These are phyloP conservation scores for Epirrita christyi DNA, from an alignment of 2,888 invertebrate species.

Conservation along the genomic window DNA sequence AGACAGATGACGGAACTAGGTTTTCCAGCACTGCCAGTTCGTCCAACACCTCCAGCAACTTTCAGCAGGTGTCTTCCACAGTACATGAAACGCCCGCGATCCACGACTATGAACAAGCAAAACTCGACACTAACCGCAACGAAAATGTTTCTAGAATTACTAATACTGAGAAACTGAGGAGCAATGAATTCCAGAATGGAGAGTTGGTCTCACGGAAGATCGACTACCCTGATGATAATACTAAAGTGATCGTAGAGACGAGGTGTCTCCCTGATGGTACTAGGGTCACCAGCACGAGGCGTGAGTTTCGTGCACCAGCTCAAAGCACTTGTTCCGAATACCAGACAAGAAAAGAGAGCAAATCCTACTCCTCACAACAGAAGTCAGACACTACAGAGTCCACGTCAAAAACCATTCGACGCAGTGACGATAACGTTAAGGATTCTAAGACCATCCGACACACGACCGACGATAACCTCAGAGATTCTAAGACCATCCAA, in stretches of 20 bases:
- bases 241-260: conserved; percentile 87
- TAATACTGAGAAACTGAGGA: conserved; percentile 42
- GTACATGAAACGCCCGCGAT: conserved; percentile 60
- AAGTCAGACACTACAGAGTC: conserved; percentile 57
- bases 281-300: conserved; percentile 87
- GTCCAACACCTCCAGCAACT: conserved; percentile 64
- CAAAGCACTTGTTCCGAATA: conserved; percentile 67
- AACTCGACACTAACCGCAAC: conserved; percentile 56
- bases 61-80: conserved; percentile 65
- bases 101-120: conserved; percentile 58
- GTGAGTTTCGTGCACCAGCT: conserved; percentile 83
- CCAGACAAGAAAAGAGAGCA: conserved; percentile 61
- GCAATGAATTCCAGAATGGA: conserved; percentile 54
- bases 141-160: conserved; percentile 53
- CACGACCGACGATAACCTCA: conserved; percentile 56
- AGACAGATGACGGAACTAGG: conserved; percentile 70
- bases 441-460: conserved; percentile 54
- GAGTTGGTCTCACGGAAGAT: conserved; percentile 84
- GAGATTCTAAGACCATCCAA: conserved; percentile 32
- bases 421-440: conserved; percentile 29
- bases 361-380: conserved; percentile 58
- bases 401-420: conserved; percentile 53
- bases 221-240: conserved; percentile 87
- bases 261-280: conserved; percentile 88
- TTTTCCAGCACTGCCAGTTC: conserved; percentile 69